Base-by-base conservation (phyloP, 2,797 vertebrate species). In the Myripristis jacobus region DNA sequence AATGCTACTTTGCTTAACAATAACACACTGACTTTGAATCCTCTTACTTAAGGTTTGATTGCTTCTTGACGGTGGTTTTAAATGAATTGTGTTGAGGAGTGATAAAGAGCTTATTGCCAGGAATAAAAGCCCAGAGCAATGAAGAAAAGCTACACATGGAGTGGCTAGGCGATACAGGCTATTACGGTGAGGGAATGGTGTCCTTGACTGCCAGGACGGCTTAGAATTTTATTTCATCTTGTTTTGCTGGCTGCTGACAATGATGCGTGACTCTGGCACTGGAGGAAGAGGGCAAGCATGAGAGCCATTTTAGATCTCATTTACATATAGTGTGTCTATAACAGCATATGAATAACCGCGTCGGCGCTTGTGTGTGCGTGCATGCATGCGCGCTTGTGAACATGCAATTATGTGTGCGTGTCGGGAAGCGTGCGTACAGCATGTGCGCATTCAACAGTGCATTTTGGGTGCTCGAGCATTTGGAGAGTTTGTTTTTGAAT, bases 1-100 rank as follows among this genome's bases (percentile, higher is more conserved):
- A 90, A 92, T 91, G 90, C 89, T 91, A 90, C 92, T 94, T 94
- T 94, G 93, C 91, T 91, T 92, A 94, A 95, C 94, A 95, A 94
- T 94, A 95, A 95, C 94, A 93, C 92, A 93, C 93, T 93, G 94
- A 95, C 94, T 94, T 94, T 94, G 94, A 95, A 95, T 95, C 94
- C 94, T 94, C 94, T 95, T 94, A 94, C 94, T 95, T 95, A 94
- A 94, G 93, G 94, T 94, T 91, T 95, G 94, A 95, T 95, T 95
- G 94, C 93, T 95, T 94, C 94, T 94, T 94, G 93, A 94, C 94
- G 91, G 91, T 94, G 92, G 93, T 94, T 95, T 95, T 95, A 95
- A 95, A 95, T 94, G 94, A 95, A 95, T 94, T 94, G 94, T 95
- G 94, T 93, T 93, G 93, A 93, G 94, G 91, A 93, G 93, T 94